Percentiles rank a stretch among this genome's conserved stretches.
These are phyloP conservation scores for Rhagonycha lutea DNA, from an alignment of 2,888 invertebrate species.

Conservation along the genomic window DNA sequence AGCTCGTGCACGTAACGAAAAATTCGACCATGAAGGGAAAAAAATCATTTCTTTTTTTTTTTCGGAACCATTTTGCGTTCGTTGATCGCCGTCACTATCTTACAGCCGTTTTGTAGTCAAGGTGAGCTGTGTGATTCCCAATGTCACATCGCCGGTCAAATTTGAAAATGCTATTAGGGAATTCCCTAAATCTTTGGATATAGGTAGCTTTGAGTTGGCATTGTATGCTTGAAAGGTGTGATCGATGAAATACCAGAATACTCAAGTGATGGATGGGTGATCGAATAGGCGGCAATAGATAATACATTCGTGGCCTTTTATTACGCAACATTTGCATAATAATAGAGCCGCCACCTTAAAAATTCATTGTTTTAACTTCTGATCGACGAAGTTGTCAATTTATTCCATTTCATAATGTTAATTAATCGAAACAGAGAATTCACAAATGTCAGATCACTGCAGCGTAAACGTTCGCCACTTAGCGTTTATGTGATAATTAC, in stretches of 20 bases:
- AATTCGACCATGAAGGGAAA: not conserved
- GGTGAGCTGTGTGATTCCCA: not conserved
- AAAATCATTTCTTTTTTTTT: not conserved
- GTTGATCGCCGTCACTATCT: not conserved
- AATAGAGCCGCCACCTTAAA: not conserved
- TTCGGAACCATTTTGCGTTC: not conserved
- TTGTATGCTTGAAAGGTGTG: not conserved
- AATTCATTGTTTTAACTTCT: not conserved
- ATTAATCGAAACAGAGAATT: not conserved
- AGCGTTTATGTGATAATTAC: not conserved
- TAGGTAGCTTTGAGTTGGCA: not conserved
- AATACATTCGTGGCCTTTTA: not conserved
- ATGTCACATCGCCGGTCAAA: not conserved
- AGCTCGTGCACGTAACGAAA: not conserved
- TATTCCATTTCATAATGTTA: not conserved
- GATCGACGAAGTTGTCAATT: not conserved
- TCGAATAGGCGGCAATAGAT: not conserved
- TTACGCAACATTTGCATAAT: not conserved
- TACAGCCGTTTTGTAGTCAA: not conserved
- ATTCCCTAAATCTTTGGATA: not conserved
- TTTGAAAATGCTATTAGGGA: not conserved
- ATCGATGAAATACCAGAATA: not conserved
- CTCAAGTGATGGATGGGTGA: not conserved
- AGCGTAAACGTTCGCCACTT: not conserved
- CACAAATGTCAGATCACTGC: not conserved